phyloP scores from a whole-genome alignment of 2,888 invertebrate species.

The Toxonevra muliebris region DNA sequence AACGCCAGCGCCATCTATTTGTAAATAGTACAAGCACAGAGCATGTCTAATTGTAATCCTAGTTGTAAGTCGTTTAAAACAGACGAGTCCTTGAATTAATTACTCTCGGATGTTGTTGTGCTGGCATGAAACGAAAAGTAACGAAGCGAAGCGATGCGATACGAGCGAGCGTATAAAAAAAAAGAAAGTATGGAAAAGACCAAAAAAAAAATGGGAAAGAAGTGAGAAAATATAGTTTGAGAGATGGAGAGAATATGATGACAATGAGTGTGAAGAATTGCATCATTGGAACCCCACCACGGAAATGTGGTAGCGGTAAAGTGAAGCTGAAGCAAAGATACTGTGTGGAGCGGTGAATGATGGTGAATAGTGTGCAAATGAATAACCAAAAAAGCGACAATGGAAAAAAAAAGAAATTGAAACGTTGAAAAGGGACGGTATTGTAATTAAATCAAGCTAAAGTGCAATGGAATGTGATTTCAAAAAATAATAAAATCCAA shows the following conservation, averaged over 20 bases:
- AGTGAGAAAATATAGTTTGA: too few relatives aligned
- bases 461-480: neutral
- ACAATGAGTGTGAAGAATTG: neutral
- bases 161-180: too few relatives aligned
- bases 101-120: conserved; percentile 58
- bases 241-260: neutral
- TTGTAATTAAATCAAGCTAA: neutral
- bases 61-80: conserved; percentile 65
- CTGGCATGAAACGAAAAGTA: too few relatives aligned
- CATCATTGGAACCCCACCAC: neutral
- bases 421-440: neutral
- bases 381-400: neutral
- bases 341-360: neutral
- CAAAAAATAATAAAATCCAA: neutral
- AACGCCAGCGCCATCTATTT: conserved; percentile 51
- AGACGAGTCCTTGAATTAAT: conserved; percentile 64
- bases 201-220: too few relatives aligned
- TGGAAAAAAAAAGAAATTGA: neutral
- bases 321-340: neutral
- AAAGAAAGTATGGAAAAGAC: too few relatives aligned
- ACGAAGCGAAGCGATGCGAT: too few relatives aligned
- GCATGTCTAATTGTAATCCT: conserved; percentile 65
- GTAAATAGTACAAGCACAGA: conserved; percentile 55
- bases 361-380: neutral
- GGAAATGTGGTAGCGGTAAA: neutral